Evolutionary conservation across 2,888 invertebrate genomes (phyloP).

Genomic region (Adela reaumurella): DNA sequence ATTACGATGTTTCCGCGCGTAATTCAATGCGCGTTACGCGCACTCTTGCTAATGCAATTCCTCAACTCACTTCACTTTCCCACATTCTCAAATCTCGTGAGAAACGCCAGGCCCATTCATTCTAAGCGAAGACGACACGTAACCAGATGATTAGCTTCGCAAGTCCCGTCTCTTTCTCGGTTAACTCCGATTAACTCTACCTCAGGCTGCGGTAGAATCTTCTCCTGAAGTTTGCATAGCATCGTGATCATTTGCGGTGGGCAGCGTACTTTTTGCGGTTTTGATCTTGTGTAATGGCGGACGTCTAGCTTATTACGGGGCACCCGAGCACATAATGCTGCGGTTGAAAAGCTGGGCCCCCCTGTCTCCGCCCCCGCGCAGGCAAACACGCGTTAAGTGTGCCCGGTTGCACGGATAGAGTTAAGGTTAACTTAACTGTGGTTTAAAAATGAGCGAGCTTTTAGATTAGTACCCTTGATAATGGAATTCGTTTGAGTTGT

Average conservation of each 20-base stretch:
- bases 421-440: not conserved
- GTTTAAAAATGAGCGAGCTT: too few species aligned
- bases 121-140: not conserved
- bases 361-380: not conserved
- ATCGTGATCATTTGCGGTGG: slow-evolving; percentile 42
- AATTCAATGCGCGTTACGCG: too few species aligned
- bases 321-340: slow-evolving; percentile 48
- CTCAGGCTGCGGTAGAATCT: too few species aligned
- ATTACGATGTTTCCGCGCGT: too few species aligned
- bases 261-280: slow-evolving; percentile 16
- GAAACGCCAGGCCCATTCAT: not conserved
- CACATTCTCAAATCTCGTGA: not conserved
- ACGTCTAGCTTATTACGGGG: slow-evolving; percentile 27
- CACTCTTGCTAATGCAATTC: too few species aligned
- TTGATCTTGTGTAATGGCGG: slow-evolving; percentile 30
- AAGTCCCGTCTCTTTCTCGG: not conserved
- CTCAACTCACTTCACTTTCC: not conserved
- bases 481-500: too few species aligned
- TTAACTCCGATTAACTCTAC: too few species aligned
- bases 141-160: not conserved
- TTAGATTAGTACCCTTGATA: too few species aligned
- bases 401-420: not conserved
- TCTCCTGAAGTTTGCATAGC: not conserved
- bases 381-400: not conserved
- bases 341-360: slow-evolving; percentile 35